phyloP scores from a whole-genome alignment of 2,113 vertebrate genomes.

The Neotoma lepida region DNA sequence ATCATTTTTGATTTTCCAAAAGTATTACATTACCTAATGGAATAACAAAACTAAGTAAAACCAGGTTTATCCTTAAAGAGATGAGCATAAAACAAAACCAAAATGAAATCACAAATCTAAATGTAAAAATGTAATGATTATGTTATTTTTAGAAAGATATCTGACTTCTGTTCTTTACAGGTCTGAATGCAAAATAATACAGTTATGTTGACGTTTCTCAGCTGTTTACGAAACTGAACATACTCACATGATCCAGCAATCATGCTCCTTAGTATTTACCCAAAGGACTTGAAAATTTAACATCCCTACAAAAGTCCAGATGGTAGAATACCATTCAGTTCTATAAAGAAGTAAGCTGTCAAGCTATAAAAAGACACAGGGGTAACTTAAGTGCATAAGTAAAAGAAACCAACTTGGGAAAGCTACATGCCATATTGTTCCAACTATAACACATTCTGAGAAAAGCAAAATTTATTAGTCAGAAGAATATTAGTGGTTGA shows the following conservation, averaged over 20 bases:
- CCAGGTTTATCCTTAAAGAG: neutral
- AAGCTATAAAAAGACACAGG: neutral
- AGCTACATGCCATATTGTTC: neutral
- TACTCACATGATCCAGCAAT: neutral
- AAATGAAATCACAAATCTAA: slow-evolving; percentile 9
- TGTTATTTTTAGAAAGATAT: neutral
- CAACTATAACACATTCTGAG: neutral
- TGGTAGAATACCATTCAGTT: neutral
- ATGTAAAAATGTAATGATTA: neutral
- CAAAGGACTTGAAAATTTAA: neutral
- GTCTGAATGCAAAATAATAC: neutral
- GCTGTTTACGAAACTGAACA: neutral
- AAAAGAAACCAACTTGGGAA: neutral
- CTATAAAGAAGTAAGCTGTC: neutral
- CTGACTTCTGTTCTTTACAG: neutral
- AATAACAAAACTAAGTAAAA: neutral
- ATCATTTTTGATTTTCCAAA: neutral
- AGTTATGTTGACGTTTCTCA: neutral
- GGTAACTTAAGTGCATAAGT: neutral
- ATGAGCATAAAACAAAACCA: slow-evolving; percentile 17
- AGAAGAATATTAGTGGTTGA: neutral
- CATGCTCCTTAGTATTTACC: neutral
- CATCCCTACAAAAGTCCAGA: neutral
- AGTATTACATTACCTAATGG: neutral
- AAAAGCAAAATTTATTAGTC: neutral